Conservation (phyloP, 2,888 invertebrate genomes). For the Ectobius pallidus region DNA sequence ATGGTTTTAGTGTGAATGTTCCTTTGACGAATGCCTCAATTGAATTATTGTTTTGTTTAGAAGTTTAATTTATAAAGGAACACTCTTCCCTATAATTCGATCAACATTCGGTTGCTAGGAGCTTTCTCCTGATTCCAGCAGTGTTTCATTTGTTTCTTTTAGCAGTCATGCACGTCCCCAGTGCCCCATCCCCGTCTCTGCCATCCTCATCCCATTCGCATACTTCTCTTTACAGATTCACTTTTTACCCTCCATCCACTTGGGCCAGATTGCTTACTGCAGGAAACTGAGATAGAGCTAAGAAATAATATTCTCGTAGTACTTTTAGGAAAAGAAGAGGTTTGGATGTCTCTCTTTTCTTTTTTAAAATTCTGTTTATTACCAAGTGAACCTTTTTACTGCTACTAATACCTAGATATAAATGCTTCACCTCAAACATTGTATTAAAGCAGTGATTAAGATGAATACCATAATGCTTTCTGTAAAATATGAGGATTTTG, state of each 20-base stretch:
- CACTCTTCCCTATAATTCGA: constrained; percentile 22
- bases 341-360: too few relatives aligned
- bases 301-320: too few relatives aligned
- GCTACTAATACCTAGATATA: too few relatives aligned
- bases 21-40: constrained; percentile 18
- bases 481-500: too few relatives aligned
- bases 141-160: constrained; percentile 30
- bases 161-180: constrained; percentile 15
- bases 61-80: constrained; percentile 31
- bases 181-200: not conserved
- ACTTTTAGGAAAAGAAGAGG: too few relatives aligned
- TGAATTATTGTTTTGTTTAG: constrained; percentile 29
- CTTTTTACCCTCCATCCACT: constrained; percentile 10
- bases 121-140: constrained; percentile 12
- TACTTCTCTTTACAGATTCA: constrained; percentile 2
- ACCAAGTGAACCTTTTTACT: too few relatives aligned
- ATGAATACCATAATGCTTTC: too few relatives aligned
- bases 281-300: not conserved
- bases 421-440: too few relatives aligned
- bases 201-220: not conserved
- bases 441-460: too few relatives aligned
- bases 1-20: constrained; percentile 20
- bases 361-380: too few relatives aligned
- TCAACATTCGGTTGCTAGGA: constrained; percentile 23
- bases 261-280: constrained; percentile 1